A percentile compares a stretch with the other conserved stretches of the same genome.
Conservation (phyloP, 2,888 invertebrate species). For the Drosophila ustulata region DNA sequence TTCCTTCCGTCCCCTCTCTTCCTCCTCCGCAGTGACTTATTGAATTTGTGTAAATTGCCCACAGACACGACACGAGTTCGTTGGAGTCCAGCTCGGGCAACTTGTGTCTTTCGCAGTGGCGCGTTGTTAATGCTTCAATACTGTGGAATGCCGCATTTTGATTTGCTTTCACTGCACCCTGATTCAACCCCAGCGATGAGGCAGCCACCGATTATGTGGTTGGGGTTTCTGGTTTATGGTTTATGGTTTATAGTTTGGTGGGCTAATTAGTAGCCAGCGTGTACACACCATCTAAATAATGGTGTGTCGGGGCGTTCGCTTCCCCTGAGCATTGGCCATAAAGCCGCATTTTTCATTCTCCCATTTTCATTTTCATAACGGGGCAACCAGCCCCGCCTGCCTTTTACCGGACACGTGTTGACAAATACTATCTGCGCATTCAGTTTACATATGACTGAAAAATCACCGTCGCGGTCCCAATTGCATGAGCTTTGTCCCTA, state of each 20-base stretch:
- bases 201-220: constrained; percentile 15
- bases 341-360: constrained; percentile 21
- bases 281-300: constrained; percentile 7
- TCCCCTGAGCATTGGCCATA: constrained; percentile 24
- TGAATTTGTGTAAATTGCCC: constrained; percentile 75
- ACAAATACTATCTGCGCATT: constrained; percentile 30
- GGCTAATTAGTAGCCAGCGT: constrained; percentile 40
- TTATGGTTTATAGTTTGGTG: constrained; percentile 23
- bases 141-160: constrained; percentile 58
- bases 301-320: constrained; percentile 6
- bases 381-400: not conserved
- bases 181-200: constrained; percentile 35
- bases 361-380: constrained; percentile 16
- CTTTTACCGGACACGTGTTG: constrained; percentile 16
- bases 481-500: constrained; percentile 18
- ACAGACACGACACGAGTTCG: constrained; percentile 60
- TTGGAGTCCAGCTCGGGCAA: constrained; percentile 21
- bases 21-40: constrained; percentile 49
- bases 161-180: constrained; percentile 47
- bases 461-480: constrained; percentile 27
- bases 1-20: not conserved
- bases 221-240: constrained; percentile 13
- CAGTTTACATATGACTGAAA: constrained; percentile 8
- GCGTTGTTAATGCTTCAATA: constrained; percentile 60
- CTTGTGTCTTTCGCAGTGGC: constrained; percentile 29